Conservation (phyloP, 1,140 invertebrate genomes). For the Bradynema listronoti region DNA sequence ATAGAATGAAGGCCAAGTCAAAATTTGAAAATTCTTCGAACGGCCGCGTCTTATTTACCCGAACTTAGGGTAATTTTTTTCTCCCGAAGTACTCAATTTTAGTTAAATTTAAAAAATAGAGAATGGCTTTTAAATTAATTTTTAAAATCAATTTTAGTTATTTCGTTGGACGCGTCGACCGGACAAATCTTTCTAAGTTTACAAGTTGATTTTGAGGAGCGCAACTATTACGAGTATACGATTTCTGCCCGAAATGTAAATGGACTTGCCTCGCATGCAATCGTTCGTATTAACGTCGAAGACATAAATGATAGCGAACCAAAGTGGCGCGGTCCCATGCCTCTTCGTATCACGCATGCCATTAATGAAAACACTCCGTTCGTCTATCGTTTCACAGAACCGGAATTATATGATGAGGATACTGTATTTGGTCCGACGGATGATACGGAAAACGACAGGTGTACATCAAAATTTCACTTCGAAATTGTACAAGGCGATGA, state of each 20-base stretch:
- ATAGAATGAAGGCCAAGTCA: too few species aligned
- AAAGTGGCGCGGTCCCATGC: conserved; percentile 14
- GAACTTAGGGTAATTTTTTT: too few species aligned
- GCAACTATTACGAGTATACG: conserved; percentile 24
- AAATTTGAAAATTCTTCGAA: too few species aligned
- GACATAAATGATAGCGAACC: conserved; percentile 59
- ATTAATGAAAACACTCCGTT: neutral
- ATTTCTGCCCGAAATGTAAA: conserved; percentile 23
- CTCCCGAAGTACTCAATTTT: too few species aligned
- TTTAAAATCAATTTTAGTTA: too few species aligned
- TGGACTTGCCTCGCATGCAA: conserved; percentile 28
- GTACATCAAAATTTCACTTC: conserved; percentile 36
- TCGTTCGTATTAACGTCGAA: conserved; percentile 52
- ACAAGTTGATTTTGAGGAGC: conserved; percentile 27
- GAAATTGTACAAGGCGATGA: conserved; percentile 50
- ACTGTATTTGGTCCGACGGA: conserved; percentile 29
- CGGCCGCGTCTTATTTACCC: too few species aligned
- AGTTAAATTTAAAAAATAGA: too few species aligned
- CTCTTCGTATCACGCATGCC: neutral
- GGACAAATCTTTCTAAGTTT: conserved; percentile 18
- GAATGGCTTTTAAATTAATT: too few species aligned
- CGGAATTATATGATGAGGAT: conserved; percentile 47
- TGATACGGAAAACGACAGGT: too few species aligned
- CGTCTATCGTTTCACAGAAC: conserved; percentile 46
- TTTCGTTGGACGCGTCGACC: conserved; percentile 29